Evolutionary conservation across 1,140 invertebrate genomes (phyloP).

Genomic region (Ceratina japonica): DNA sequence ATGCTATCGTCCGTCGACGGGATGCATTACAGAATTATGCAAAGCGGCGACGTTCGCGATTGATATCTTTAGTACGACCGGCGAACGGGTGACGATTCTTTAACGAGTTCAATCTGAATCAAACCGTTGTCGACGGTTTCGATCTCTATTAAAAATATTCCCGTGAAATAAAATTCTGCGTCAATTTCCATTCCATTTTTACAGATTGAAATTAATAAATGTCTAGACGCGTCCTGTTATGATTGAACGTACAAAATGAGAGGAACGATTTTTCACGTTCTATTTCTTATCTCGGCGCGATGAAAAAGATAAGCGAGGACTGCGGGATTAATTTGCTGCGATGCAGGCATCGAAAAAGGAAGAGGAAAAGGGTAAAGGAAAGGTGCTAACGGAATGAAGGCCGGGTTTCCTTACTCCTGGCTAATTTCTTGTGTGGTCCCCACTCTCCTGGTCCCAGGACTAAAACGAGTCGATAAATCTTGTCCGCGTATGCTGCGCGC

Average conservation of each 20-base stretch:
- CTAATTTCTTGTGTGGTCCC: conserved; percentile 62
- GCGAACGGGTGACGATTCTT: neutral
- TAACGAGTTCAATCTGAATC: neutral
- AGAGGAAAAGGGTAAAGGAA: conserved; percentile 10
- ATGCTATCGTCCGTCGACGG: conserved; percentile 58
- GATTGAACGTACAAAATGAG: too few relatives aligned
- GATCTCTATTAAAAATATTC: neutral
- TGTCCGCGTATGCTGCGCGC: conserved; percentile 29
- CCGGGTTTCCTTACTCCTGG: conserved; percentile 43
- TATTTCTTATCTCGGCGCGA: too few relatives aligned
- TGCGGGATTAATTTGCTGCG: too few relatives aligned
- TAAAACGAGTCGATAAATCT: conserved; percentile 63
- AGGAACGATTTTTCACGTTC: too few relatives aligned
- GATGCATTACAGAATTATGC: conserved; percentile 66
- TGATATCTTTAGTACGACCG: conserved; percentile 52
- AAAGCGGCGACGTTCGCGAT: conserved; percentile 58
- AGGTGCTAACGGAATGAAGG: conserved; percentile 51
- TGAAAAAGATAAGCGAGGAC: neutral
- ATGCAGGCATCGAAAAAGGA: neutral
- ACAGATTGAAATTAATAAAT: too few relatives aligned
- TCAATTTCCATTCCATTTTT: too few relatives aligned
- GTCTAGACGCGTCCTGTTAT: too few relatives aligned
- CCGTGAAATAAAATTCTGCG: too few relatives aligned
- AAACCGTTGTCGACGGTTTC: neutral
- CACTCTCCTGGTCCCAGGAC: neutral